Conservation (phyloP, 2,797 vertebrate genomes). For the Tokudaia tokunoshimensis region DNA sequence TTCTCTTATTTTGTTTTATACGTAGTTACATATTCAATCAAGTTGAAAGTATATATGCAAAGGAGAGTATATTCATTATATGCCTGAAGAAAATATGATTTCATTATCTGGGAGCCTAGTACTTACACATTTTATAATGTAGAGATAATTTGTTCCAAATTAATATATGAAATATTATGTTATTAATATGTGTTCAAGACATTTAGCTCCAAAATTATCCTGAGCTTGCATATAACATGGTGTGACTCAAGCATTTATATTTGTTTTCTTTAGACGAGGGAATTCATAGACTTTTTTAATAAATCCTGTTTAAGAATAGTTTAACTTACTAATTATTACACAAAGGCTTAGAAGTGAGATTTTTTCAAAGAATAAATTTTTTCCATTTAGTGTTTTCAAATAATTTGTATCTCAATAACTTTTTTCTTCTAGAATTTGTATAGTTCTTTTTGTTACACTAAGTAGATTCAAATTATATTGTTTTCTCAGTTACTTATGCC, state of each 20-base stretch:
- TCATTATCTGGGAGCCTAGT: slow-evolving; percentile 55
- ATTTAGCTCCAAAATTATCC: slow-evolving; percentile 20
- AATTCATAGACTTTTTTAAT: neutral
- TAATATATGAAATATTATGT: slow-evolving; percentile 48
- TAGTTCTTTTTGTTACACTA: slow-evolving; percentile 72
- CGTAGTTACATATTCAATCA: neutral
- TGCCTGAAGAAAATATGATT: slow-evolving; percentile 65
- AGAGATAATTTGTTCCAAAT: slow-evolving; percentile 57
- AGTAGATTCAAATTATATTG: slow-evolving; percentile 76
- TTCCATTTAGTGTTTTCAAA: slow-evolving; percentile 67
- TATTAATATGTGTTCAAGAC: slow-evolving; percentile 12
- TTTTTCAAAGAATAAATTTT: slow-evolving; percentile 65
- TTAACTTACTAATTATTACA: slow-evolving; percentile 70
- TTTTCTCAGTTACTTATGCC: slow-evolving; percentile 74
- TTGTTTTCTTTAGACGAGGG: slow-evolving; percentile 26
- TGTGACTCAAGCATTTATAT: slow-evolving; percentile 50
- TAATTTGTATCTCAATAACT: slow-evolving; percentile 79
- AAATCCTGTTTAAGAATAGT: slow-evolving; percentile 22
- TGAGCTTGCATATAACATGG: neutral
- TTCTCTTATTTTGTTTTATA: slow-evolving; percentile 1
- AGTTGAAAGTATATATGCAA: slow-evolving; percentile 59
- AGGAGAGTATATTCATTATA: slow-evolving; percentile 32
- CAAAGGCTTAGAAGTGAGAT: slow-evolving; percentile 37
- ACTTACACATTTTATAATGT: slow-evolving; percentile 62
- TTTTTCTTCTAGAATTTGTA: slow-evolving; percentile 78